Base-by-base conservation (phyloP, 1,140 invertebrate genomes). In the Macrosteles quadrilineatus region DNA sequence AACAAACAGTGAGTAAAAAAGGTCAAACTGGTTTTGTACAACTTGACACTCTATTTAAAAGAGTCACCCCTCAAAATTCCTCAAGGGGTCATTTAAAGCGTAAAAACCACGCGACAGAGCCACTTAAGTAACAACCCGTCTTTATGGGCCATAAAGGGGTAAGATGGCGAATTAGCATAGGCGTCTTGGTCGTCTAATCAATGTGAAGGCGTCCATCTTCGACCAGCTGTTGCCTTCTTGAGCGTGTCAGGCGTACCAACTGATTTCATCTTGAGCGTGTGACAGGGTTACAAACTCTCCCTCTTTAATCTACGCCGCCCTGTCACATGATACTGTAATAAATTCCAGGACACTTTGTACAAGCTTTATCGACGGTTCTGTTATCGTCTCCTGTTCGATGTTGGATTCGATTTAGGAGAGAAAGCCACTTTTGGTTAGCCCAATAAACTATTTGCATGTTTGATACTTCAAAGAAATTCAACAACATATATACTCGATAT, bases 101-200 rank as follows among this genome's bases (percentile, higher is more conserved):
- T 4, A 59, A 59, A 59, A 59, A 59, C 23, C 55, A 4, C 14
- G 12, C 55, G 55, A 25, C 12, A 59, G 21, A 1, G 23, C 25
- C 55, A 59, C 55, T 30, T 59, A 59, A 59, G 55, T 59, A 59
- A 59, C 23, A 59, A 59, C 55, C 55, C 55, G 2, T 6, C 55
- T 59, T 59, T 59, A 59, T 59, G 55, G 55, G 12, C 55, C 21
- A 59, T 59, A 59, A 59, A 59, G 55, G 55, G 55, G 9, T 59
- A 23, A 59, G 55, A 59, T 59, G 21, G 55, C 14, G 14, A 59
- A 59, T 59, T 59, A 59, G 55, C 55, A 59, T 59, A 25, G 23
- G 55, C 55, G 27, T 59, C 55, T 59, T 27, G 23, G 55, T 27
- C 27, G 55, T 14, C 25, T 59, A 59, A 59, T 59, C 55, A n/a